Conservation (phyloP, 2,113 vertebrate genomes). For the Microtus pennsylvanicus region DNA sequence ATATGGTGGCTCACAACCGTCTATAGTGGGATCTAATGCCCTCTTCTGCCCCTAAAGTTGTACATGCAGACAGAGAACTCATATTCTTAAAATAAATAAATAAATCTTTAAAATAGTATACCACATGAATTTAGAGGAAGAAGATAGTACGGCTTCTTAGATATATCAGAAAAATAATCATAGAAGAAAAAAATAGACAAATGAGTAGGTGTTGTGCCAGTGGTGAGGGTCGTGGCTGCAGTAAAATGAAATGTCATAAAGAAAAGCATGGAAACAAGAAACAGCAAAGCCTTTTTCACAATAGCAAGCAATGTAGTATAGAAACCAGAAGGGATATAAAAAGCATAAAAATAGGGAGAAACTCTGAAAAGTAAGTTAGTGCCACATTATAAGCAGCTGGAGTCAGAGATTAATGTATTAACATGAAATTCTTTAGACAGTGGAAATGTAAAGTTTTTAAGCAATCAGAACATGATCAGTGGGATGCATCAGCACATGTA, state of each 20-base stretch:
- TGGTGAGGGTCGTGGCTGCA: not conserved
- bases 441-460: conserved; percentile 23
- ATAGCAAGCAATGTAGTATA: not conserved
- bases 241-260: conserved; percentile 53
- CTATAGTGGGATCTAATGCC: not conserved
- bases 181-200: not conserved
- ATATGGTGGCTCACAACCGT: not conserved
- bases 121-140: conserved; percentile 31
- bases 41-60: not conserved
- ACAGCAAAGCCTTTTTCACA: conserved; percentile 48
- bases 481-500: not conserved
- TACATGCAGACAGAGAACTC: not conserved
- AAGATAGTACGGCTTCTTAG: not conserved
- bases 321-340: conserved; percentile 37
- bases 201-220: conserved; percentile 30
- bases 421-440: not conserved
- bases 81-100: not conserved
- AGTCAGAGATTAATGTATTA: conserved; percentile 8
- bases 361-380: conserved; percentile 25
- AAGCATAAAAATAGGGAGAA: not conserved
- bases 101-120: not conserved
- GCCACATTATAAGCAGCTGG: not conserved
- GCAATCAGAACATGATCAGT: not conserved
- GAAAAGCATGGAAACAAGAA: conserved; percentile 47
- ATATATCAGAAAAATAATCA: conserved; percentile 1